phyloP scores from a whole-genome alignment of 2,797 vertebrate genomes.

The Psittacula echo region DNA sequence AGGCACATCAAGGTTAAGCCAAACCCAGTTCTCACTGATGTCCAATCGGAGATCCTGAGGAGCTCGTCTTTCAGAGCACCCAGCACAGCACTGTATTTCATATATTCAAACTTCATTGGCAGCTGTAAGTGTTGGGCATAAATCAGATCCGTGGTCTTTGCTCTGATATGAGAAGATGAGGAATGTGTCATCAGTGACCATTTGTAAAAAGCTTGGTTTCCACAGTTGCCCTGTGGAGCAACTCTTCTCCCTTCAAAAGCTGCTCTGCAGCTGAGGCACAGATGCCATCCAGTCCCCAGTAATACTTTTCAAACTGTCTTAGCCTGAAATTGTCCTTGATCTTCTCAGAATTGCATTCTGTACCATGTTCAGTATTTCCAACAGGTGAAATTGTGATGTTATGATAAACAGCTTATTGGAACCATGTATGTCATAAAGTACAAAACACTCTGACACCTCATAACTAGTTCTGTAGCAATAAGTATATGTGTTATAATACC shows the following conservation, averaged over 20 bases:
- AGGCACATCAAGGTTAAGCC: not conserved
- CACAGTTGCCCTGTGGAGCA: not conserved
- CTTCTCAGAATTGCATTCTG: not conserved
- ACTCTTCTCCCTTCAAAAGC: not conserved
- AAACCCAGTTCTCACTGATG: not conserved
- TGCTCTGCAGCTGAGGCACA: not conserved
- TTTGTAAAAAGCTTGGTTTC: not conserved
- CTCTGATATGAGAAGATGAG: fast-evolving
- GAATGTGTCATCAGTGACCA: not conserved
- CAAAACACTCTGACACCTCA: not conserved
- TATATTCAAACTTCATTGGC: not conserved
- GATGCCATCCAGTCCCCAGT: not conserved
- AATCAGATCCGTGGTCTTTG: not conserved
- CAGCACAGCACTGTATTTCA: not conserved
- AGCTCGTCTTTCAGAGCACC: not conserved
- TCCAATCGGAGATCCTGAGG: not conserved
- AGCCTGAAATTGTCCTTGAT: not conserved
- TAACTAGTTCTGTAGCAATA: not conserved
- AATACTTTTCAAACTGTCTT: not conserved
- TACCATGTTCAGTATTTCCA: not conserved
- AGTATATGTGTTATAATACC: not conserved
- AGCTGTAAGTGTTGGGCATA: not conserved
- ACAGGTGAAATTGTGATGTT: not conserved
- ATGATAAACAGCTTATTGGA: not conserved
- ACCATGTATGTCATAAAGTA: not conserved